Percentiles rank a stretch among this genome's conserved stretches.
Conservation (phyloP, 2,113 vertebrate genomes). For the Alectura lathami region DNA sequence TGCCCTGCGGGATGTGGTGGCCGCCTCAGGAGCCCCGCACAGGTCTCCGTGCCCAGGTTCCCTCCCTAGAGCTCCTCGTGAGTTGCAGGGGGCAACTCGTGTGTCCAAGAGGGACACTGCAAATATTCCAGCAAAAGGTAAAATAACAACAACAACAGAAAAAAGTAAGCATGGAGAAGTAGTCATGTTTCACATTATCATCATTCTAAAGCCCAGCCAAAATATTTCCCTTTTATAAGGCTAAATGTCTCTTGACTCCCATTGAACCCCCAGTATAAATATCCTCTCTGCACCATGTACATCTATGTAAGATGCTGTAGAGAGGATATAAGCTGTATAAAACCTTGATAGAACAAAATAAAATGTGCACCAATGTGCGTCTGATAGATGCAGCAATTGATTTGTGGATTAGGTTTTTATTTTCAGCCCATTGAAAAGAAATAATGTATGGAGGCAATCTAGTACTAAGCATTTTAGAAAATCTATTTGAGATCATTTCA, state of each 20-base stretch:
- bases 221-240: slow-evolving; percentile 73
- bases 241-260: slow-evolving; percentile 79
- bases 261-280: slow-evolving; percentile 74
- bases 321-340: slow-evolving; percentile 84
- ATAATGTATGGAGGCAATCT: slow-evolving; percentile 99
- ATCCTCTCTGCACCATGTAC: slow-evolving; percentile 69
- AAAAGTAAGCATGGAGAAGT: slow-evolving; percentile 17
- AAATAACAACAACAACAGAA: not conserved
- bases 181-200: slow-evolving; percentile 75
- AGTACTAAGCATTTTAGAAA: slow-evolving; percentile 99
- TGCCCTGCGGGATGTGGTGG: not conserved
- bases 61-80: not conserved
- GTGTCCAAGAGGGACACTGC: not conserved
- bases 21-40: not conserved
- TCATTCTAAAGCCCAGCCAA: slow-evolving; percentile 68
- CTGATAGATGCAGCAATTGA: slow-evolving; percentile 90
- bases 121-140: not conserved
- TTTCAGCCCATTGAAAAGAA: slow-evolving; percentile 98
- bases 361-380: slow-evolving; percentile 85
- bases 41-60: not conserved
- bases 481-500: slow-evolving; percentile 99
- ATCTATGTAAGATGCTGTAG: slow-evolving; percentile 76
- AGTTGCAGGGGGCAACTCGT: not conserved
- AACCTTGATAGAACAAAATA: slow-evolving; percentile 86
- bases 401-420: slow-evolving; percentile 98